A percentile compares a stretch with the other conserved stretches of the same genome.
Conservation (phyloP, 1,140 invertebrate species). For the Caenorhabditis inopinata region DNA sequence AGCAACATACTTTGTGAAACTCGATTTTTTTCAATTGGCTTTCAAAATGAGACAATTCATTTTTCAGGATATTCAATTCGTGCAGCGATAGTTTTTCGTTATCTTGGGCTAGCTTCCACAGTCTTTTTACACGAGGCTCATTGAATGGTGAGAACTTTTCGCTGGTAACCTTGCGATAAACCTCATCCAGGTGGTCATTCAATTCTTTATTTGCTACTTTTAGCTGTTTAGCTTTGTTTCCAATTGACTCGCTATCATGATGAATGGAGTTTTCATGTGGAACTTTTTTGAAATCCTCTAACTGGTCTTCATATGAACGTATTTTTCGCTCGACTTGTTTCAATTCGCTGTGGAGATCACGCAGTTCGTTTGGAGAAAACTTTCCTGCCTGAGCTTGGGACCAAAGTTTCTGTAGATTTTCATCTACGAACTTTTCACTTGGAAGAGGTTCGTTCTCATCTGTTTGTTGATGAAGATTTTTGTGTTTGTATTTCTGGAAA, state of each 20-base stretch:
- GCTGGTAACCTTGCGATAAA: background rate
- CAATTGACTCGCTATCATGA: background rate
- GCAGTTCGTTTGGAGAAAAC: background rate
- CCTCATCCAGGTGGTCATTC: constrained; percentile 3
- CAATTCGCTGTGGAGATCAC: background rate
- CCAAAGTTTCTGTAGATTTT: constrained; percentile 18
- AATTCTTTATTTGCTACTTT: background rate
- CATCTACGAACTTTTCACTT: background rate
- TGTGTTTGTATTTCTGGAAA: constrained; percentile 14
- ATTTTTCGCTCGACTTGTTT: background rate
- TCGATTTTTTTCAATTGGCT: background rate
- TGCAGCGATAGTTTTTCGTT: background rate
- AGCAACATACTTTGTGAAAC: background rate
- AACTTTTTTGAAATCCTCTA: constrained; percentile 19
- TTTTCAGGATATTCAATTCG: background rate
- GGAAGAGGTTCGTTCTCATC: constrained; percentile 4
- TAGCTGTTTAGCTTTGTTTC: background rate
- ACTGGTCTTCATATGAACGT: background rate
- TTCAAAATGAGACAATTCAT: constrained; percentile 15
- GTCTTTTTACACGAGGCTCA: background rate
- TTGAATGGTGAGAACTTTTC: constrained; percentile 10
- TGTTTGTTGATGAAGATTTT: background rate
- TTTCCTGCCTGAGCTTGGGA: background rate
- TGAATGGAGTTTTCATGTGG: constrained; percentile 11
- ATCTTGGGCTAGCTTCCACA: constrained; percentile 3